Conservation (phyloP, 2,888 invertebrate genomes). For the Myopa testacea region DNA sequence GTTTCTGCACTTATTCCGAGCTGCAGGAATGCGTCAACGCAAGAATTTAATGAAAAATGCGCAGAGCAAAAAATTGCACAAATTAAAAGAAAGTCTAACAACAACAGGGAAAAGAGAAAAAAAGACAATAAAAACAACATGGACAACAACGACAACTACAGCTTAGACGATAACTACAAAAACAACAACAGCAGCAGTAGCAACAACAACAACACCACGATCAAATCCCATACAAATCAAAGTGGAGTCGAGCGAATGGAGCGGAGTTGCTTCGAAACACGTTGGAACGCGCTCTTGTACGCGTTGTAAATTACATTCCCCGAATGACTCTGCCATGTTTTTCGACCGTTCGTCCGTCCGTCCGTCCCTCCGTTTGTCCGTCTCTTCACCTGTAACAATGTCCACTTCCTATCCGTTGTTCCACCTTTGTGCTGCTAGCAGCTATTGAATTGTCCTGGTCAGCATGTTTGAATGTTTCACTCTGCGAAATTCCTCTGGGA, state of each 20-base stretch:
- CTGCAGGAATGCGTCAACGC: slow-evolving; percentile 30
- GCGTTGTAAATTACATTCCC: slow-evolving; percentile 64
- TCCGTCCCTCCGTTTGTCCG: neutral
- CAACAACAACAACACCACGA: neutral
- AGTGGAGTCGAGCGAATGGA: neutral
- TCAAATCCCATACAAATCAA: slow-evolving; percentile 9
- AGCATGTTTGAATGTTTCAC: slow-evolving; percentile 47
- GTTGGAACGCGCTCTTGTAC: slow-evolving; percentile 49
- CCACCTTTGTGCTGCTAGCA: neutral
- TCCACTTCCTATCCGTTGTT: neutral
- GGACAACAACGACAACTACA: neutral
- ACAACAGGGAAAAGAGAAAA: neutral
- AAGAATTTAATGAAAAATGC: slow-evolving; percentile 39
- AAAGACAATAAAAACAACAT: slow-evolving; percentile 11
- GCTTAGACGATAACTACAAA: neutral
- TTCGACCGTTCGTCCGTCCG: slow-evolving; percentile 38
- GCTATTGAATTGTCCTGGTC: slow-evolving; percentile 39
- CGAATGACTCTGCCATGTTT: slow-evolving; percentile 62
- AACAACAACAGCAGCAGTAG: neutral
- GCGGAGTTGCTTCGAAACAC: slow-evolving; percentile 21
- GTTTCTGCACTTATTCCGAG: slow-evolving; percentile 36
- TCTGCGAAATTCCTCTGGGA: slow-evolving; percentile 56
- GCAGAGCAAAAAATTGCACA: slow-evolving; percentile 31
- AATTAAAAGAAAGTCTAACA: slow-evolving; percentile 37
- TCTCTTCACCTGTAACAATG: slow-evolving; percentile 48